These are phyloP conservation scores for Oreocharis arfaki DNA, from an alignment of 2,113 vertebrate species.

Conservation along the genomic window DNA sequence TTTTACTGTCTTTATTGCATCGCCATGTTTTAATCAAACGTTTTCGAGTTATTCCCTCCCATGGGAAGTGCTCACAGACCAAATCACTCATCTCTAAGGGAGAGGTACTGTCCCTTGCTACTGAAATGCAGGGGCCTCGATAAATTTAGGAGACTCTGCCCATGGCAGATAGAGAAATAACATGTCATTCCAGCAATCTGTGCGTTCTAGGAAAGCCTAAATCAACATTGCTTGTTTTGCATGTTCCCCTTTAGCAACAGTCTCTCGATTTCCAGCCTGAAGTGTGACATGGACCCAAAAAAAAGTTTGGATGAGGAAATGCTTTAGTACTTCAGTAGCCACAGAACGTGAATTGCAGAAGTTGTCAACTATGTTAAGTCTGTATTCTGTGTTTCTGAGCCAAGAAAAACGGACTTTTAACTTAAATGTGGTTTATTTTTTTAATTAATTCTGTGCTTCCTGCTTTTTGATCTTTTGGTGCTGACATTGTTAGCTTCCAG, in stretches of 20 bases:
- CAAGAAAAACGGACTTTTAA: neutral
- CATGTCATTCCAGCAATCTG: constrained; percentile 5
- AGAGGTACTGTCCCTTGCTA: neutral
- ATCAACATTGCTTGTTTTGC: constrained; percentile 8
- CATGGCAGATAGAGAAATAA: constrained; percentile 50
- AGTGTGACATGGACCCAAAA: neutral
- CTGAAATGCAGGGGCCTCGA: neutral
- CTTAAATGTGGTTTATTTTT: neutral
- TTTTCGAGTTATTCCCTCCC: neutral
- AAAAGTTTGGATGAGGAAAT: neutral
- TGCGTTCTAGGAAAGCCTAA: constrained; percentile 61
- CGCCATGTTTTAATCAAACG: neutral
- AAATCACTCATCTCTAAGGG: neutral
- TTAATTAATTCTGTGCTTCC: neutral
- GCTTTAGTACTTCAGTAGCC: neutral
- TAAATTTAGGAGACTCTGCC: constrained; percentile 40
- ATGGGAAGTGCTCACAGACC: neutral
- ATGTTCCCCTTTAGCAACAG: neutral
- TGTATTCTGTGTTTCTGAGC: neutral
- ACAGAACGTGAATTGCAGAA: neutral
- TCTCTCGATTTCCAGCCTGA: neutral
- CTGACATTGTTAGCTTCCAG: neutral
- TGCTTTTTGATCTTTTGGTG: neutral
- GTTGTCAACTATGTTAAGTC: neutral
- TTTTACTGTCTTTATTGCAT: neutral